Conservation (phyloP, 2,797 vertebrate species). For the Tinamus major region DNA sequence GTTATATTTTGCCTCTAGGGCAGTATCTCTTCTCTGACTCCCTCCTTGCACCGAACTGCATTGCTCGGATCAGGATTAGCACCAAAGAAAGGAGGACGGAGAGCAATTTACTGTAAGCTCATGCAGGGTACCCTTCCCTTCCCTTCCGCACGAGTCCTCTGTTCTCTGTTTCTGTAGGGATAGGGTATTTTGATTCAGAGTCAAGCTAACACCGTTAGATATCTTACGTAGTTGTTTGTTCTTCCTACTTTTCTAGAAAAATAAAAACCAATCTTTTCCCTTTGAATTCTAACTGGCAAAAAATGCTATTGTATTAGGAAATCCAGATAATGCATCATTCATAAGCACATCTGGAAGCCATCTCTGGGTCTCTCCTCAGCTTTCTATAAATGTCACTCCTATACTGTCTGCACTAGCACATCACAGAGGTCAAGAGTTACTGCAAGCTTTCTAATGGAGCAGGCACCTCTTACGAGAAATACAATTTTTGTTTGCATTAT, state of each 20-base stretch:
- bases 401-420: background rate
- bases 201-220: background rate
- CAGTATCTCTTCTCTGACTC: background rate
- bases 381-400: background rate
- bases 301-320: background rate
- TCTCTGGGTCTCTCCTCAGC: background rate
- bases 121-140: background rate
- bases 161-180: accelerated
- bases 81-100: background rate
- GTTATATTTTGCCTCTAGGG: background rate
- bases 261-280: background rate
- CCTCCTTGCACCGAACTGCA: background rate
- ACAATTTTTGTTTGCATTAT: background rate
- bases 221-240: background rate
- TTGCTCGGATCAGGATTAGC: background rate
- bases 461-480: background rate
- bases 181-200: background rate
- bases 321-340: background rate
- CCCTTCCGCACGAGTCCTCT: background rate
- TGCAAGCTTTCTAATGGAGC: background rate
- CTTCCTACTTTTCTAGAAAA: background rate
- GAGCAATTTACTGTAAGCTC: background rate
- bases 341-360: background rate
- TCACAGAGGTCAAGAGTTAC: background rate
- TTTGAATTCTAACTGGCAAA: background rate